phyloP scores from a whole-genome alignment of 2,888 invertebrate species.

The Odontothrips loti region DNA sequence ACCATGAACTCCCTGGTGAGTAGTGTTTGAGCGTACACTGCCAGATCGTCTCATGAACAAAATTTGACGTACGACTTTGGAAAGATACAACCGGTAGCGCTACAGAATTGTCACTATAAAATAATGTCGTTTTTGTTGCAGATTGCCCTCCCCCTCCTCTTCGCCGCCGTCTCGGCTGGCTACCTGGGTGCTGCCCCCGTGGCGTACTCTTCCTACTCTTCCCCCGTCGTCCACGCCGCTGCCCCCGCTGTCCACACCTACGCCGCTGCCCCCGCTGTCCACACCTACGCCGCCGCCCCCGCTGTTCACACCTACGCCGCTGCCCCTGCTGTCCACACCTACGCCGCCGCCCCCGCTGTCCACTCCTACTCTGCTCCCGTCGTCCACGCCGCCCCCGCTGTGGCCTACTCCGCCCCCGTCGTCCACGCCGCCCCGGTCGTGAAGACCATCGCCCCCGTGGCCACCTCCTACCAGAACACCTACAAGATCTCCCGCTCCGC shows the following conservation, averaged over 20 bases:
- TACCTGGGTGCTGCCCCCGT: slow-evolving; percentile 44
- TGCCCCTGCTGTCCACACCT: not conserved
- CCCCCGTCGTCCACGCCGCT: slow-evolving; percentile 41
- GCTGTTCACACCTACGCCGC: not conserved
- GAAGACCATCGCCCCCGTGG: not conserved
- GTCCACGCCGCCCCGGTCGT: not conserved
- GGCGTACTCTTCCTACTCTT: slow-evolving; percentile 43
- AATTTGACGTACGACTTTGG: too few species aligned
- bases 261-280: not conserved
- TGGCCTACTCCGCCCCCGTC: not conserved
- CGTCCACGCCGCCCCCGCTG: not conserved
- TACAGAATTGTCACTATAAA: not conserved
- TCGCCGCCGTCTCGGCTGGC: slow-evolving; percentile 44
- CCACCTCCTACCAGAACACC: slow-evolving; percentile 25
- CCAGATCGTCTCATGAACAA: not conserved
- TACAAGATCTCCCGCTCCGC: slow-evolving; percentile 24
- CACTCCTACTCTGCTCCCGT: not conserved
- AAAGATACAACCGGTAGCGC: too few species aligned
- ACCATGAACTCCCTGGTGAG: slow-evolving; percentile 21
- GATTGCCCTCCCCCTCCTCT: slow-evolving; percentile 47
- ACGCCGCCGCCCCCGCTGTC: not conserved
- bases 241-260: not conserved
- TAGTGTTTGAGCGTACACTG: not conserved
- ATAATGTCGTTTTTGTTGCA: not conserved
- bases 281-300: not conserved